Evolutionary conservation across 2,888 invertebrate genomes (phyloP), one percentile per base, ranked within the genome.

Genomic region (Tanaodytes sp.): DNA sequence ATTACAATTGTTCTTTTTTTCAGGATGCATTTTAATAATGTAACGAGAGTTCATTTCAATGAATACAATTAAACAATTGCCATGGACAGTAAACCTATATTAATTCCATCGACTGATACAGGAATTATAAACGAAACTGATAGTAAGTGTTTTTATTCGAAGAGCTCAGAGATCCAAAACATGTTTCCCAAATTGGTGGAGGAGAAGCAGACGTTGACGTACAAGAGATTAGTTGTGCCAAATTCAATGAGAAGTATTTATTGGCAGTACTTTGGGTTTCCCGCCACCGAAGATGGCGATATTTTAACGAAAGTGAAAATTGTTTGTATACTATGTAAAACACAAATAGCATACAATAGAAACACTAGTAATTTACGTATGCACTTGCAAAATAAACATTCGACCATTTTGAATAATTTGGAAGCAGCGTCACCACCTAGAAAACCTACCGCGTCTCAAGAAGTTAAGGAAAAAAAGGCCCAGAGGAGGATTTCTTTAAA

Each of bases 201-300:
- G 61, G 84, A 84, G 20, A 84, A 84, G 46, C 82, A 85, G 65
- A 83, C 83, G 1, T 82, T 82, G 43, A 82, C 84, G 0, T 87
- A 87, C 68, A 85, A 86, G 62, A 85, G 86, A 68, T 77, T 87
- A 9, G 87, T 87, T 1, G 87, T 87, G 18, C 87, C 87, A 0
- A 83, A 84, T 76, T 84, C 86, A 1, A 87, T 87, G 87, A 77
- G 87, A 30, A 87, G 86, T 63, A 85, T 86, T 48, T 87, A 87
- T 69, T 87, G 87, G 87, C 87, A 87, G 74, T 87, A 85, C 72
- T 87, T 87, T 76, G 87, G 87, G 8, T 87, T 87, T 77, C 87
- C 87, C 30, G 87, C 87, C 0, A 83, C 84, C 3, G 86, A 86
- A n/a, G 84, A 86, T 1, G 86, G 86, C 2, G 84, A 84, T 23